Percentiles rank a stretch among this genome's conserved stretches.
Evolutionary conservation across 2,888 invertebrate genomes (phyloP).

Genomic region (Formica aserva): DNA sequence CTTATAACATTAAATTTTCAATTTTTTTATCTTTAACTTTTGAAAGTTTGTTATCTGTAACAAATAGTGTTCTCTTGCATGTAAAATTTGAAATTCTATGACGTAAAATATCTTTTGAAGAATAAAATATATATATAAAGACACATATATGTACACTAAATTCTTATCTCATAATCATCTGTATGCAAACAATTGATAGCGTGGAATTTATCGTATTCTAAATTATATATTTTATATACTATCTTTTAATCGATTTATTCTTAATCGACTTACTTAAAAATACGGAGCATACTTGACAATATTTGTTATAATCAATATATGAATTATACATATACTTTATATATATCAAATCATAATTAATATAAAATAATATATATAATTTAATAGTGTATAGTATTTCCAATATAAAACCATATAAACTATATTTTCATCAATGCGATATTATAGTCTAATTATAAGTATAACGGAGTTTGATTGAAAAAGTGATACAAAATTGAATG

Average conservation of each 20-base stretch:
- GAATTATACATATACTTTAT: not conserved
- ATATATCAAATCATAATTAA: not conserved
- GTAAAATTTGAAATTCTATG: not conserved
- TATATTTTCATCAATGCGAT: not conserved
- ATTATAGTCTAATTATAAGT: not conserved
- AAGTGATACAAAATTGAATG: not conserved
- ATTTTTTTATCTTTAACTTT: slow-evolving; percentile 5
- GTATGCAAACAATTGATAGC: not conserved
- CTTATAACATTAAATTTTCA: not conserved
- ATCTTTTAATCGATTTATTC: not conserved
- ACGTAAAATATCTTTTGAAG: not conserved
- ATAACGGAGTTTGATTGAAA: not conserved
- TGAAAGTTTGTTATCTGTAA: slow-evolving; percentile 5
- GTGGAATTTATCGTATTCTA: not conserved
- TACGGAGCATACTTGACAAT: not conserved
- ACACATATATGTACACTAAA: not conserved
- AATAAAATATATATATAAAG: not conserved
- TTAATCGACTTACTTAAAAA: not conserved
- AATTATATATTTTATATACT: not conserved
- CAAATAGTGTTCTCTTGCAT: not conserved
- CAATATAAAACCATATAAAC: not conserved
- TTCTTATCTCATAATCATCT: not conserved
- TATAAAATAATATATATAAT: not conserved
- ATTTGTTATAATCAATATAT: not conserved
- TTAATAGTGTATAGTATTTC: not conserved